Percentiles rank a stretch among this genome's conserved stretches.
Conservation (phyloP, 37 sponge, comb jelly and placozoan species). For the Halichondria panicea region DNA sequence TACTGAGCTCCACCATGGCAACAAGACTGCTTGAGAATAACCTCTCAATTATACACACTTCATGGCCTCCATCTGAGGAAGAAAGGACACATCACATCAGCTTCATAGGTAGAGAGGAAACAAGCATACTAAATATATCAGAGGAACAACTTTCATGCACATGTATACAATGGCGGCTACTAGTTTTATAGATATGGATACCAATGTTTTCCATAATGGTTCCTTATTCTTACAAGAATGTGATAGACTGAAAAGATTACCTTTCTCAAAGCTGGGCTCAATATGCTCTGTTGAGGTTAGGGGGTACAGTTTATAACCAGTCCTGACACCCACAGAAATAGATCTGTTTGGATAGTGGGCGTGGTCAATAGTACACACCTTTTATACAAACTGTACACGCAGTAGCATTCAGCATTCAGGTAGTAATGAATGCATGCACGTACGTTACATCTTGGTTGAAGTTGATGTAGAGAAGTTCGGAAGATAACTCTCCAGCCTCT, state of each 20-base stretch:
- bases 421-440: constrained; percentile 10
- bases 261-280: constrained; percentile 65
- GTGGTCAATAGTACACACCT: background rate
- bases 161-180: too few species aligned
- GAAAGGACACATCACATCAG: too few species aligned
- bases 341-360: constrained; percentile 66
- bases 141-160: too few species aligned
- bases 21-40: constrained; percentile 96
- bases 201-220: too few species aligned
- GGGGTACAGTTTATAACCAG: constrained; percentile 80
- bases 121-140: too few species aligned
- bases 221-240: too few species aligned
- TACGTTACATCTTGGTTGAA: constrained; percentile 94
- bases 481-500: constrained; percentile 42
- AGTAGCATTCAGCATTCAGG: background rate
- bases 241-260: too few species aligned
- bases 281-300: constrained; percentile 34
- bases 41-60: constrained; percentile 91
- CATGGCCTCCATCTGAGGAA: constrained; percentile 82
- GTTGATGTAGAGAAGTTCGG: constrained; percentile 75
- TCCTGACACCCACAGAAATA: constrained; percentile 74
- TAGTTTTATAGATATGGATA: too few species aligned
- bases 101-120: background rate
- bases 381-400: background rate
- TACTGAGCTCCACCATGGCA: constrained; percentile 82